Evolutionary conservation across 2,888 invertebrate genomes (phyloP).

Genomic region (Eupithecia abbreviata): DNA sequence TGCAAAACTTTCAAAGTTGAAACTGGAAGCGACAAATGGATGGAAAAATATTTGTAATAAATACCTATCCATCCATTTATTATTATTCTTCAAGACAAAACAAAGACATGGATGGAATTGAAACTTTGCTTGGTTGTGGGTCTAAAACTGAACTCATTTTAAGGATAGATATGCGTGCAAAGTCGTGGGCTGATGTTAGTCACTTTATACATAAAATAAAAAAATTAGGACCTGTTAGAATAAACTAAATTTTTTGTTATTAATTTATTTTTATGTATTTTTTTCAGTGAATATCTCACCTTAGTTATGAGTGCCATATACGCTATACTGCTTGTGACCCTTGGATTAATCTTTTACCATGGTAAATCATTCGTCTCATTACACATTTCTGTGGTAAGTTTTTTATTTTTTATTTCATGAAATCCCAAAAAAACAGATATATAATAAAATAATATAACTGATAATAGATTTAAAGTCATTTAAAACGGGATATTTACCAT

Average conservation of each 20-base stretch:
- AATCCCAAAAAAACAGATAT: too few species aligned
- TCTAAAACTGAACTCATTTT: neutral
- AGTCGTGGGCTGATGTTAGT: neutral
- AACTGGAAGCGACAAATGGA: too few species aligned
- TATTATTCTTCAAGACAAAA: too few species aligned
- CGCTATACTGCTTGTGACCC: slow-evolving; percentile 86
- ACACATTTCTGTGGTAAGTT: slow-evolving; percentile 82
- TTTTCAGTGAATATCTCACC: slow-evolving; percentile 84
- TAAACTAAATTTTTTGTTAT: neutral
- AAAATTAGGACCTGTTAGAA: neutral
- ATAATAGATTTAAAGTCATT: too few species aligned
- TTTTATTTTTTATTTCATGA: neutral
- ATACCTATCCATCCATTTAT: too few species aligned
- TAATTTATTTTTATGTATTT: slow-evolving; percentile 3
- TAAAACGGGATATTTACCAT: too few species aligned
- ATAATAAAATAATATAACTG: too few species aligned
- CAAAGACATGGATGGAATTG: too few species aligned
- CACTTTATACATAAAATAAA: too few species aligned
- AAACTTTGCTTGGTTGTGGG: too few species aligned
- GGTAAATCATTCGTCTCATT: slow-evolving; percentile 82
- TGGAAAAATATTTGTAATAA: too few species aligned
- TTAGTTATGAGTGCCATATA: slow-evolving; percentile 87
- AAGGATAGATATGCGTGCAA: neutral
- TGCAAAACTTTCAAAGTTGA: too few species aligned
- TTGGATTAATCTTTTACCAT: slow-evolving; percentile 86